Base-by-base conservation (phyloP, 1,140 invertebrate species). In the Mylabris phalerata region DNA sequence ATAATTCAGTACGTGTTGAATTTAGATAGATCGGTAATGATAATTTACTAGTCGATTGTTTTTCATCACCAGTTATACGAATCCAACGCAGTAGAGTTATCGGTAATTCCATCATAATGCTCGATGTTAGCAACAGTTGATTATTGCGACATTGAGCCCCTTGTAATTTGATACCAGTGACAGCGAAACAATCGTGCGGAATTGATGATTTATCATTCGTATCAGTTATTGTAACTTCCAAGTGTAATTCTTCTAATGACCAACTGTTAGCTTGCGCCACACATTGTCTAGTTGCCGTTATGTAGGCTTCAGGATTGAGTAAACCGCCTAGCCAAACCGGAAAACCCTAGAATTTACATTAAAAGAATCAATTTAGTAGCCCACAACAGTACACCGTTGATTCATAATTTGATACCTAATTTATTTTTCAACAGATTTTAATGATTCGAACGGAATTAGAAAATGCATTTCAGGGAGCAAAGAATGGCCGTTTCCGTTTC, bases 301-400 rank as follows among this genome's bases (percentile, higher is more conserved):
- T 95, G 73, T 98, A 99, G 6, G 97, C 97, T 75, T 99, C 97
- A 0, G 97, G 95, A 75, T 98, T 98, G 62, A 99, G 86, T 42
- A 99, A 76, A 3, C 95, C 95, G 57, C 96, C 97, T 11, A 99
- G 79, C 96, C 95, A 98, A 40, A 98, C 92, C 3, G 88, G 88
- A 60, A 95, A 84, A 68, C 86, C 90, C 88, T 93, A 71, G 51
- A 79, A 79, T 19, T 19, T 19, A 19, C 19, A 2, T 19, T 19
- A 19, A 65, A 64, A 62, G 70, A 60, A 59, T 58, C 47, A 67
- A 48, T 32, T 52, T 49, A 2, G 19, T 19, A 19, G 19, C 19
- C 19, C 19, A 19, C 19, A 19, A 19, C 19, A 19, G 19, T 19
- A 19, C 19, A 19, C 19, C 19, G 19, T 19, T 13, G 13, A 13